Conservation (phyloP, 2,888 invertebrate species). For the Trichogramma evanescens region DNA sequence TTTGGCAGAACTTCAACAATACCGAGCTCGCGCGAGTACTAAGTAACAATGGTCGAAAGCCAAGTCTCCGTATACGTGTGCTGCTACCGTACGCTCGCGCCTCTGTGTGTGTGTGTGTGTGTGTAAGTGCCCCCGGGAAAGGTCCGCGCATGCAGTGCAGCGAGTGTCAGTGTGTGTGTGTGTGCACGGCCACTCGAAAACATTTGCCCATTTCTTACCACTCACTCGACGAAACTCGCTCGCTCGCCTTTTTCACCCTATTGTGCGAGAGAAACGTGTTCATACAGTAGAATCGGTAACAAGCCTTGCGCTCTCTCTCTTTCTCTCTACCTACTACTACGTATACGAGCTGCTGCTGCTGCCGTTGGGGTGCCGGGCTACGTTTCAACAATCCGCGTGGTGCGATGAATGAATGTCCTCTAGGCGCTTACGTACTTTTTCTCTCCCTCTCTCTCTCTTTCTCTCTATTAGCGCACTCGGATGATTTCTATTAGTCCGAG, state of each 20-base stretch:
- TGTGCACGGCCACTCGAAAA: constrained; percentile 16
- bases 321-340: constrained; percentile 4
- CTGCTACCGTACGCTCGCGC: too few relatives aligned
- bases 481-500: too few relatives aligned
- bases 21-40: constrained; percentile 19
- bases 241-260: background rate
- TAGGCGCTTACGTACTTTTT: background rate
- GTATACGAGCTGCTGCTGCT: background rate
- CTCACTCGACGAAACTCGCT: background rate
- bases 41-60: constrained; percentile 28
- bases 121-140: background rate
- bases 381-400: background rate
- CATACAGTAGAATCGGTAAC: too few relatives aligned
- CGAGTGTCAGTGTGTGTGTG: background rate
- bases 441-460: background rate
- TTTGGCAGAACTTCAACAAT: constrained; percentile 33
- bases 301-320: background rate
- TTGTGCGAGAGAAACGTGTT: too few relatives aligned
- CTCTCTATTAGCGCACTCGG: constrained; percentile 28
- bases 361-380: background rate
- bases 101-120: too few relatives aligned
- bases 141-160: background rate
- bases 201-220: constrained; percentile 19
- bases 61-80: too few relatives aligned
- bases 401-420: too few relatives aligned